phyloP scores from a whole-genome alignment of 1,140 invertebrate genomes.

The Atta texana region DNA sequence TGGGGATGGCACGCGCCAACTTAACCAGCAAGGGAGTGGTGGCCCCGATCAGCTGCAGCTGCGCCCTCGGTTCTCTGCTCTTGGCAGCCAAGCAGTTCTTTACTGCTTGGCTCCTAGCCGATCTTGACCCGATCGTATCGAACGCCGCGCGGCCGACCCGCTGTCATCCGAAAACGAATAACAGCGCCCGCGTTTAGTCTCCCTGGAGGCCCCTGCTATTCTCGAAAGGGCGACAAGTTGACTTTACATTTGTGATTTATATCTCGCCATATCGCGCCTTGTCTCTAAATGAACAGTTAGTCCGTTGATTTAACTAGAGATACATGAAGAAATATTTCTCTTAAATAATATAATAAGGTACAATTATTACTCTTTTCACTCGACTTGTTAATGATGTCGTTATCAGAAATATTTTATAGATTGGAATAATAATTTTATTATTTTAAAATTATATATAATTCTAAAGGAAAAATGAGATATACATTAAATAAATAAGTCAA shows the following conservation, averaged over 20 bases:
- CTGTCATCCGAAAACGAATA: conserved; percentile 78
- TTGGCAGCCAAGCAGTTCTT: conserved; percentile 75
- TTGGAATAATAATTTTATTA: background rate
- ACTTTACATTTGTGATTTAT: conserved; percentile 70
- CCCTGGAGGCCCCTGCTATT: conserved; percentile 50
- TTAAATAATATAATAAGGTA: conserved; percentile 4
- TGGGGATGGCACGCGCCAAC: conserved; percentile 83
- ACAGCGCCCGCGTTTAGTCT: conserved; percentile 66
- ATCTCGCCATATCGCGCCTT: conserved; percentile 10
- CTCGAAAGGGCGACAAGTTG: conserved; percentile 68
- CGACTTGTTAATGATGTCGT: background rate
- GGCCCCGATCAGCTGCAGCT: conserved; percentile 74
- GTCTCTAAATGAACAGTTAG: conserved; percentile 47
- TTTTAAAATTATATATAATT: background rate
- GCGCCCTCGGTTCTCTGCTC: conserved; percentile 74
- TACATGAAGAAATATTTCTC: conserved; percentile 23
- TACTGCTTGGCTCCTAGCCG: conserved; percentile 72
- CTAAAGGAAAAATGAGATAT: background rate
- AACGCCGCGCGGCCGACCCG: conserved; percentile 68
- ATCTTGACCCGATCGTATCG: conserved; percentile 81
- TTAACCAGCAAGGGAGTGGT: conserved; percentile 66
- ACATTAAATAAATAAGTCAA: background rate
- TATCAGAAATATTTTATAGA: background rate
- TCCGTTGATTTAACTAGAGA: conserved; percentile 37
- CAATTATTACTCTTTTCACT: conserved; percentile 23